A percentile compares a stretch with the other conserved stretches of the same genome.
These are phyloP conservation scores for Drosophila santomea DNA, from an alignment of 1,140 invertebrate genomes.

Conservation along the genomic window DNA sequence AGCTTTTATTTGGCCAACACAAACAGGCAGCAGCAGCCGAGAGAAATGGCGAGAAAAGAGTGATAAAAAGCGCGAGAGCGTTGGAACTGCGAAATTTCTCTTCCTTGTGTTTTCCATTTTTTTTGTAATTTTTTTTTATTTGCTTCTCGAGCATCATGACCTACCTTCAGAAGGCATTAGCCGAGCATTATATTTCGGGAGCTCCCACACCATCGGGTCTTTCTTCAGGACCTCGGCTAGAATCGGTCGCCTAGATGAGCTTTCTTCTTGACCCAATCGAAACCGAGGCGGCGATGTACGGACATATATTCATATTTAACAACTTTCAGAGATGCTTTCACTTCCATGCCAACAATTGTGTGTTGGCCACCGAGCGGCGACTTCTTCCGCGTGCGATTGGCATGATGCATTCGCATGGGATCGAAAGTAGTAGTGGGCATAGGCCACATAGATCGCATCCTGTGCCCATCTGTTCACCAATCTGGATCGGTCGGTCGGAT, in stretches of 20 bases:
- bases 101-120: slow-evolving; percentile 30
- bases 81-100: slow-evolving; percentile 42
- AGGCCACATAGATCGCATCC: not conserved
- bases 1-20: slow-evolving; percentile 48
- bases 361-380: slow-evolving; percentile 48
- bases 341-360: slow-evolving; percentile 71
- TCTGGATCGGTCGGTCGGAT: not conserved
- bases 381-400: slow-evolving; percentile 47
- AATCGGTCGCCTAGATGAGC: slow-evolving; percentile 12
- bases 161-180: slow-evolving; percentile 41
- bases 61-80: not conserved
- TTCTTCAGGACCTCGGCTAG: not conserved
- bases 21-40: slow-evolving; percentile 29
- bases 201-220: not conserved
- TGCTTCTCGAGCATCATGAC: slow-evolving; percentile 31
- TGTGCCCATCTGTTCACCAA: not conserved
- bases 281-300: not conserved
- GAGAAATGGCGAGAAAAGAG: slow-evolving; percentile 3
- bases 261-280: slow-evolving; percentile 15
- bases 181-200: too few species aligned
- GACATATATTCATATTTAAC: slow-evolving; percentile 59
- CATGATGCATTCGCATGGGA: slow-evolving; percentile 24
- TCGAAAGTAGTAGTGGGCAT: not conserved
- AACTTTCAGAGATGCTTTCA: slow-evolving; percentile 78
- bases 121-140: not conserved